phyloP scores from a whole-genome alignment of 2,797 vertebrate genomes.

The Bradypodion pumilum region DNA sequence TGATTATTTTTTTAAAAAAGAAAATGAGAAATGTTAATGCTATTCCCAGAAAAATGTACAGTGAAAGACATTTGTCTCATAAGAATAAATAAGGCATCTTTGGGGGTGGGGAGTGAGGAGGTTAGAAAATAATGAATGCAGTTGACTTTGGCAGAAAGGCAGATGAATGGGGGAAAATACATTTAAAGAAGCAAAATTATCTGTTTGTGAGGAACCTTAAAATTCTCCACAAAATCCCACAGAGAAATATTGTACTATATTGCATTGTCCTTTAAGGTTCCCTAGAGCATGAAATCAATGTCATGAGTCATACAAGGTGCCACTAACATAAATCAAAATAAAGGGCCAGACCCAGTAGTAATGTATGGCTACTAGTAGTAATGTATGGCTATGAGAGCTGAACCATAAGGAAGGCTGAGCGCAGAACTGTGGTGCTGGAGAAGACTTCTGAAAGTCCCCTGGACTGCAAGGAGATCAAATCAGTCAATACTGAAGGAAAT shows the following conservation, averaged over 20 bases:
- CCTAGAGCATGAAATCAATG: conserved; percentile 54
- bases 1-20: too few relatives aligned
- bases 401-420: too few relatives aligned
- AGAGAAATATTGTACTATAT: conserved; percentile 35
- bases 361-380: too few relatives aligned
- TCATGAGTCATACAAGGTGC: conserved; percentile 28
- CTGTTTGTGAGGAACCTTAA: conserved; percentile 14
- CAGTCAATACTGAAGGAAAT: too few relatives aligned
- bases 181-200: conserved; percentile 31
- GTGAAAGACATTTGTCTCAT: not conserved
- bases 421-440: too few relatives aligned
- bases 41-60: not conserved
- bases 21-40: too few relatives aligned
- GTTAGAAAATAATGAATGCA: conserved; percentile 12
- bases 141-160: not conserved
- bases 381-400: too few relatives aligned
- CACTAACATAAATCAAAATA: conserved; percentile 4
- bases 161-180: not conserved
- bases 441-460: too few relatives aligned
- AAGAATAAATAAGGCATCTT: not conserved
- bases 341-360: too few relatives aligned
- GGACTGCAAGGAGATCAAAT: too few relatives aligned
- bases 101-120: too few relatives aligned
- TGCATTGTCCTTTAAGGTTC: conserved; percentile 51
- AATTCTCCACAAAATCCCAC: conserved; percentile 14